Base-by-base conservation (phyloP, 1,140 invertebrate species). In the Caenorhabditis brenneri region DNA sequence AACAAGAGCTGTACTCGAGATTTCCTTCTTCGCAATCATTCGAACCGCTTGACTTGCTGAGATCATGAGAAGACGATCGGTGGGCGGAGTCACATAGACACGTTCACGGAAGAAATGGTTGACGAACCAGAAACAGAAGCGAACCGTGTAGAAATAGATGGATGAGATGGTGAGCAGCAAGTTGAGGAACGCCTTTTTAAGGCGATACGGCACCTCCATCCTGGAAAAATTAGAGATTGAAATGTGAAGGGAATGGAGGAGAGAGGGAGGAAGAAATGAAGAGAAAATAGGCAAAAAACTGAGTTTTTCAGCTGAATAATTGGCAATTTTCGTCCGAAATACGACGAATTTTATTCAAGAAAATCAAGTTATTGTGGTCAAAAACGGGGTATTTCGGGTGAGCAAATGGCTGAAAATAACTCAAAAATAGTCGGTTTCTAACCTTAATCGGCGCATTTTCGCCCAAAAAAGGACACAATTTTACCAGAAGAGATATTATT, bases 11-110 rank as follows among this genome's bases (percentile, higher is more conserved):
- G 48, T 31, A 24, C 10, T 27, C 31, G 49, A 42, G 39, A 88
- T 81, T 46, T 87, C 81, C 16, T 84, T 78, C 0, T 85, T 79
- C n/a, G 86, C 60, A 33, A 89, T 89, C 81, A 86, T 83, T 65
- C 79, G 65, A 42, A 85, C 88, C 36, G 88, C 88, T 39, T 88
- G 80, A 16, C 81, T 84, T 27, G 88, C 88, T 4, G 83, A 58
- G 55, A 89, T 87, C 49, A 83, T 60, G 10, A 89, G 69, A 6
- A 88, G 65, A 24, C 79, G 55, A 80, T 87, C 85, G 6, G 82
- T 65, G 6, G 84, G 84, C 9, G n/a, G 39, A 36, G 84, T 80
- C 22, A 87, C 84, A 42, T 51, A 74, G 24, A 60, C 53, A 22
- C 80, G 60, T 16, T 42, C 80, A 27, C 79, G 87, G 53, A 84